phyloP scores from a whole-genome alignment of 1,140 invertebrate genomes.

The Nomia melanderi region DNA sequence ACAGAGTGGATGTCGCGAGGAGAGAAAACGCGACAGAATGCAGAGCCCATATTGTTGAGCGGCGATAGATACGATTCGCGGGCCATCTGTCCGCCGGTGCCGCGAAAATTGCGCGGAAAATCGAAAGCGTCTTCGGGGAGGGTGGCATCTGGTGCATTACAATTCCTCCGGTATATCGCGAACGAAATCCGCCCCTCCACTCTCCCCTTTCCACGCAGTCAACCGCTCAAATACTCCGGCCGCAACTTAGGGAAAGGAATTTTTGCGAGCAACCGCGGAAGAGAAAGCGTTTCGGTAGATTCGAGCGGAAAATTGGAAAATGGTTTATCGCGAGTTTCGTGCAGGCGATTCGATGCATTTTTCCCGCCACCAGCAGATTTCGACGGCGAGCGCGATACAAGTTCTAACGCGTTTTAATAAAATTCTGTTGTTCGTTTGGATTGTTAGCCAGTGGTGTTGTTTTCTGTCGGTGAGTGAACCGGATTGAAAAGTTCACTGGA shows the following conservation, averaged over 20 bases:
- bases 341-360: slow-evolving; percentile 28
- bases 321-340: slow-evolving; percentile 37
- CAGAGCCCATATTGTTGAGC: slow-evolving; percentile 46
- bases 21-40: neutral
- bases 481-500: neutral
- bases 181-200: neutral
- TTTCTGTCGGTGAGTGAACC: neutral
- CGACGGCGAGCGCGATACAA: neutral
- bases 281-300: slow-evolving; percentile 16
- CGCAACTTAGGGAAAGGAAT: slow-evolving; percentile 52
- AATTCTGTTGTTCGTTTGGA: slow-evolving; percentile 14
- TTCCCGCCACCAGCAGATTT: slow-evolving; percentile 10
- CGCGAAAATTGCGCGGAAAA: slow-evolving; percentile 62
- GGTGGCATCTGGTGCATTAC: slow-evolving; percentile 41
- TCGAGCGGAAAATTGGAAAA: slow-evolving; percentile 45
- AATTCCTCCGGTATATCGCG: slow-evolving; percentile 26
- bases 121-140: slow-evolving; percentile 34
- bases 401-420: slow-evolving; percentile 17
- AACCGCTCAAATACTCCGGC: slow-evolving; percentile 43
- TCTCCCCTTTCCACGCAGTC: too few species aligned
- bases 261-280: slow-evolving; percentile 33
- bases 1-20: neutral
- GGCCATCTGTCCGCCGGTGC: slow-evolving; percentile 54
- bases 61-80: slow-evolving; percentile 57
- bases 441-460: neutral